Base-by-base conservation (phyloP, 2,797 vertebrate genomes). In the Protonibea diacanthus region DNA sequence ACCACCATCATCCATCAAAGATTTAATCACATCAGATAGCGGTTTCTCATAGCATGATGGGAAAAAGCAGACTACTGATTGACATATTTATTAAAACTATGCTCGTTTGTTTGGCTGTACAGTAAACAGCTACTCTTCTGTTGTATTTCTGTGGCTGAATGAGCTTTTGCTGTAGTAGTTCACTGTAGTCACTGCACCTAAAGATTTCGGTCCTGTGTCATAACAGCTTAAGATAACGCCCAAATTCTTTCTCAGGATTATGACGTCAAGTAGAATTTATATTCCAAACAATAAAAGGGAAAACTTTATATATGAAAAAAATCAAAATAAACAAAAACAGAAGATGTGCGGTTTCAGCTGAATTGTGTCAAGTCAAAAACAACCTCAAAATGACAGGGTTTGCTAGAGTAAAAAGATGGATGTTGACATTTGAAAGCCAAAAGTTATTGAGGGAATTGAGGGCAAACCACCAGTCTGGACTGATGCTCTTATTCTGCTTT, bases 381-480 rank as follows among this genome's bases (percentile, higher is more conserved):
- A 73, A 59, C 8, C 15, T 8, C 40, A 14, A 63, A 76, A 60
- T 65, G 20, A 74, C 64, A 57, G 56, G 15, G 20, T 49, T 12
- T 33, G 55, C 27, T 7, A 9, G 21, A 49, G 42, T 55, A 61
- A 56, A 66, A 74, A 48, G 18, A 48, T 42, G 21, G 25, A 77
- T 68, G 63, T 13, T 53, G 52, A 68, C 27, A 72, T 61, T 33
- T 72, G 45, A 68, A 53, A 66, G 44, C 42, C 55, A 66, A 38
- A 4, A 27, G 23, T 29, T 48, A 72, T 42, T 62, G 14, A 68
- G 1, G 44, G 61, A 58, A 65, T 9, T 14, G 5, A 71, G 60
- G 20, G 9, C 12, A 51, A 63, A 63, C 40, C 53, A n/a, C 52
- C 33, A 64, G 72, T 64, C 23, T 69, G 45, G 45, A 9, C 47